phyloP scores from a whole-genome alignment of 2,797 vertebrate genomes.

The Chrysocyon brachyurus region DNA sequence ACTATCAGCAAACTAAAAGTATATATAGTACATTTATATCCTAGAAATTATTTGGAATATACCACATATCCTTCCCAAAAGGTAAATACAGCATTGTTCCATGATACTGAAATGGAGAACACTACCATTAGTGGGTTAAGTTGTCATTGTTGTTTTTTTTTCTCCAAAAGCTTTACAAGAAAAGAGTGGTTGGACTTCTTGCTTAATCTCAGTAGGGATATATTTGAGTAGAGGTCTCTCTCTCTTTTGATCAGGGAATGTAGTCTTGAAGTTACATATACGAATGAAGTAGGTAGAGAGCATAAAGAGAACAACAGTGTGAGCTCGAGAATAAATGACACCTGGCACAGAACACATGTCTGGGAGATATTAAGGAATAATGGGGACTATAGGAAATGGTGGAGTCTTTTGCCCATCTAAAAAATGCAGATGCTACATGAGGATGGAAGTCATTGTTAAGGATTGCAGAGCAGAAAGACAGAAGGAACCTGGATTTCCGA shows the following conservation, averaged over 20 bases:
- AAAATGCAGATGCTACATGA: background rate
- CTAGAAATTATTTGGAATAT: background rate
- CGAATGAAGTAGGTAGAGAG: background rate
- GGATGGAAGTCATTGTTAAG: background rate
- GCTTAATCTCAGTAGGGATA: background rate
- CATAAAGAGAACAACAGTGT: background rate
- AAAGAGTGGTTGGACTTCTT: conserved; percentile 10
- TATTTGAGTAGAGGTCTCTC: background rate
- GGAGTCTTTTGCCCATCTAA: background rate
- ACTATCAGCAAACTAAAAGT: background rate
- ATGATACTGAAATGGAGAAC: background rate
- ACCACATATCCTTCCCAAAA: background rate
- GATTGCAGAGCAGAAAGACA: background rate
- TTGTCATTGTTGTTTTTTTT: background rate
- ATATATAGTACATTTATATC: background rate
- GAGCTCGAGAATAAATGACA: background rate
- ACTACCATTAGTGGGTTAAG: background rate
- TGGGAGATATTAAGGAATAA: background rate
- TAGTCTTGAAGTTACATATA: background rate
- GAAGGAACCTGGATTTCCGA: background rate
- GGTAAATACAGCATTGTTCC: background rate
- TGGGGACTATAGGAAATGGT: background rate
- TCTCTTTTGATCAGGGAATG: background rate
- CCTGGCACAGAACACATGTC: background rate
- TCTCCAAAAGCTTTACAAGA: background rate